phyloP scores from a whole-genome alignment of 2,113 vertebrate species.

The Brachyistius frenatus region DNA sequence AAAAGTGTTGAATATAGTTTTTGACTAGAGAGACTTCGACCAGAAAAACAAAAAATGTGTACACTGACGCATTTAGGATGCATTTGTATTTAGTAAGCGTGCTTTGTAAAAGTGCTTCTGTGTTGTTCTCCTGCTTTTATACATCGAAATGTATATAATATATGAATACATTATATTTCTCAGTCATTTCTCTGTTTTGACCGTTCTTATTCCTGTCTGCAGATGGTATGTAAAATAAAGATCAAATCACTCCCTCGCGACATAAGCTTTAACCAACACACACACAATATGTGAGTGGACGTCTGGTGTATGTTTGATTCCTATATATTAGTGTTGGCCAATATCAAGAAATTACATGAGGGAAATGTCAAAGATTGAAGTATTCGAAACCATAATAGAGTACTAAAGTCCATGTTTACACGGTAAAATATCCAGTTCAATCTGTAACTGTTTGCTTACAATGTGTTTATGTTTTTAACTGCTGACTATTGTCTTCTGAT shows the following conservation, averaged over 20 bases:
- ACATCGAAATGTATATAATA: conserved; percentile 46
- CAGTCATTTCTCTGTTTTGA: background rate
- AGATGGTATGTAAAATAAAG: background rate
- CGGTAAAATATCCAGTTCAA: too few species aligned
- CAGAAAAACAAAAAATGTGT: background rate
- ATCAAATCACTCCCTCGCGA: background rate
- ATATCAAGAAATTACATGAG: too few species aligned
- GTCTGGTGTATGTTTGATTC: background rate
- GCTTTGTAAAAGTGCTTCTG: conserved; percentile 14
- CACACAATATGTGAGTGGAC: background rate
- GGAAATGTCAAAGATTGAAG: too few species aligned
- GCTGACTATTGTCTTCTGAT: too few species aligned
- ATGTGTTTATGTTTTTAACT: too few species aligned
- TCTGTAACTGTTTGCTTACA: too few species aligned
- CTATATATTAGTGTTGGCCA: too few species aligned
- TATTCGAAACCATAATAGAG: too few species aligned
- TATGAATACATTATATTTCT: conserved; percentile 61
- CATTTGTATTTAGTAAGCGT: conserved; percentile 17
- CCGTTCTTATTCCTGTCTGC: background rate
- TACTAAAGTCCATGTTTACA: too few species aligned
- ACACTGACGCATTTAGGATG: background rate
- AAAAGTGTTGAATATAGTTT: conserved; percentile 7
- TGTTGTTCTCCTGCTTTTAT: conserved; percentile 52
- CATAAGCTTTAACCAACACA: background rate
- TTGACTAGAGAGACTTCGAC: background rate